These are phyloP conservation scores for Drosophila triauraria DNA, from an alignment of 1,140 invertebrate species.

Conservation along the genomic window DNA sequence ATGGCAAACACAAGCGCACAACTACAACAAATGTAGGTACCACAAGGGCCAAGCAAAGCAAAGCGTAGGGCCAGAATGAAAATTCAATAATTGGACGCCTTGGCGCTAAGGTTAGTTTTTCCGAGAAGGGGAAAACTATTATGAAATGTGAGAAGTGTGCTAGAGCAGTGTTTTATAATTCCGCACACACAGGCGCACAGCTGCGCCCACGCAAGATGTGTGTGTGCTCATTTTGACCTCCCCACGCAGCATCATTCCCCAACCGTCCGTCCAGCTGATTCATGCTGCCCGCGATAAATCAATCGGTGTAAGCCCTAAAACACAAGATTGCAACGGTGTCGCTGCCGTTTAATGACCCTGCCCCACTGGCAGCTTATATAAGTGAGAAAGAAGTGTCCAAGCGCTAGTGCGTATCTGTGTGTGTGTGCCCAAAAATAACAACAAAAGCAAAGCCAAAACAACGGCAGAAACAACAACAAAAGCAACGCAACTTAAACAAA, in stretches of 20 bases:
- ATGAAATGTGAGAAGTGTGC: constrained; percentile 66
- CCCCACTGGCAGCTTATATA: constrained; percentile 78
- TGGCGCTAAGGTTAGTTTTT: constrained; percentile 63
- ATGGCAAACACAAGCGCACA: constrained; percentile 76
- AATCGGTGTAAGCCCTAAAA: constrained; percentile 27
- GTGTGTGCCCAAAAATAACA: constrained; percentile 51
- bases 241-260: constrained; percentile 51
- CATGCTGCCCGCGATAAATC: constrained; percentile 56
- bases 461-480: constrained; percentile 39
- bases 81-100: constrained; percentile 73
- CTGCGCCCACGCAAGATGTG: constrained; percentile 57
- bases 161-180: constrained; percentile 74
- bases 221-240: constrained; percentile 66
- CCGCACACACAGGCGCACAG: constrained; percentile 23
- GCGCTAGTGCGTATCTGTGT: constrained; percentile 29
- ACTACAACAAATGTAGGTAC: constrained; percentile 77
- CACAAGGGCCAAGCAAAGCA: constrained; percentile 19
- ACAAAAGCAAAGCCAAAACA: constrained; percentile 58
- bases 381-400: constrained; percentile 42
- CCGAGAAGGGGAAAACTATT: constrained; percentile 42
- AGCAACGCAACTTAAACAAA: constrained; percentile 69
- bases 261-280: constrained; percentile 62
- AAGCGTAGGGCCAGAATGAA: constrained; percentile 58
- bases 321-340: constrained; percentile 53
- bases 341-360: constrained; percentile 79